phyloP scores from a whole-genome alignment of 2,888 invertebrate species.

The Syrphus vitripennis region DNA sequence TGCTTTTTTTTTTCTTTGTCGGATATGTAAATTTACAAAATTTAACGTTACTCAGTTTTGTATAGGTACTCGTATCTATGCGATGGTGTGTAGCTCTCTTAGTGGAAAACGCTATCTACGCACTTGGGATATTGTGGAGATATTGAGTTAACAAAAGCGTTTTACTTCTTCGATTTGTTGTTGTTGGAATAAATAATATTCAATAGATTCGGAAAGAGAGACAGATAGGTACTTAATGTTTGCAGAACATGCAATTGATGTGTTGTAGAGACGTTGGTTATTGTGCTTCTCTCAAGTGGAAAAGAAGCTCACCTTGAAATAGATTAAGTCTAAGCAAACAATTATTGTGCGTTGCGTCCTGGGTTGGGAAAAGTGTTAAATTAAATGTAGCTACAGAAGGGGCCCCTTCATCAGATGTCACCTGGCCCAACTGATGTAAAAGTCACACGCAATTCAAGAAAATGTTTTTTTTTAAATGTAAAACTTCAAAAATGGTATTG shows the following conservation, averaged over 20 bases:
- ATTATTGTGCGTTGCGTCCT: conserved; percentile 26
- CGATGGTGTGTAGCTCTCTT: not conserved
- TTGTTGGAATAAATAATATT: conserved; percentile 19
- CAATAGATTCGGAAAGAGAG: conserved; percentile 14
- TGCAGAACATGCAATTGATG: conserved; percentile 51
- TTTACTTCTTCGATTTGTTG: conserved; percentile 26
- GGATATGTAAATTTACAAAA: conserved; percentile 49
- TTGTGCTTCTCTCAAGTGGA: conserved; percentile 1
- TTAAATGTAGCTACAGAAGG: conserved; percentile 30
- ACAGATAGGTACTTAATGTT: conserved; percentile 37
- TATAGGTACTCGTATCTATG: not conserved
- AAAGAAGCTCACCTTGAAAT: conserved; percentile 43
- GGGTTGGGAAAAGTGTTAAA: conserved; percentile 5
- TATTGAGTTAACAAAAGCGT: conserved; percentile 6
- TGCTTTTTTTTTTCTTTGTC: conserved; percentile 42
- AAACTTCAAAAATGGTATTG: conserved; percentile 4
- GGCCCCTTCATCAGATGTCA: not conserved
- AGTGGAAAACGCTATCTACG: not conserved
- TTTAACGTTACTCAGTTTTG: not conserved
- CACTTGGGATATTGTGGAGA: conserved; percentile 2
- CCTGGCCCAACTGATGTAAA: not conserved
- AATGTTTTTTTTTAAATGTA: not conserved
- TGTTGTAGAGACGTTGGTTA: not conserved
- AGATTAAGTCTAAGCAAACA: not conserved
- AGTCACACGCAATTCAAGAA: not conserved